phyloP scores from a whole-genome alignment of 2,113 vertebrate genomes.

The Sprattus sprattus region DNA sequence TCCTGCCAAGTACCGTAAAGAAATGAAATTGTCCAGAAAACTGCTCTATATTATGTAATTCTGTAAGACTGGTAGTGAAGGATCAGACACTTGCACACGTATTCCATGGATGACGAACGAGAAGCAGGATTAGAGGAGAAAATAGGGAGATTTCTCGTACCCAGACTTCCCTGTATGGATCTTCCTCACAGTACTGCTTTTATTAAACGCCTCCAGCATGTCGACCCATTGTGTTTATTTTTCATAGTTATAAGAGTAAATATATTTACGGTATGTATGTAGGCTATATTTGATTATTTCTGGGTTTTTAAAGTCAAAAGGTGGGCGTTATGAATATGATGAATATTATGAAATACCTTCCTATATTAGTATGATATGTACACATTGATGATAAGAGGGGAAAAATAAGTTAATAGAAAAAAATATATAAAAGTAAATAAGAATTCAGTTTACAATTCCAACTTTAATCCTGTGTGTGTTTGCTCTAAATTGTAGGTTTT shows the following conservation, averaged over 20 bases:
- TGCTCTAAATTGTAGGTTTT: too few relatives aligned
- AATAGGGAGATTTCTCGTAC: not conserved
- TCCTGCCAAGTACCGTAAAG: conserved; percentile 74
- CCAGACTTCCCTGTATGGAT: not conserved
- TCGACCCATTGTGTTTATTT: not conserved
- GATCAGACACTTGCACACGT: conserved; percentile 58
- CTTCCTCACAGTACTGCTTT: not conserved
- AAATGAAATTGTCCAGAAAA: conserved; percentile 84
- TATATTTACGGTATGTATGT: not conserved
- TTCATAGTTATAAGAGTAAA: not conserved
- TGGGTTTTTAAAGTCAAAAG: not conserved
- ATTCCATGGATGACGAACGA: conserved; percentile 55
- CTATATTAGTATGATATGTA: not conserved
- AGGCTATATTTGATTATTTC: not conserved
- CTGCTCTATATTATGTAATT: conserved; percentile 74
- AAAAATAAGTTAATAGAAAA: not conserved
- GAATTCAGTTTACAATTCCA: not conserved
- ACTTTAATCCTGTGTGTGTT: too few relatives aligned
- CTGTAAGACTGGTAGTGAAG: conserved; percentile 73
- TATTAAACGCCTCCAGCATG: not conserved
- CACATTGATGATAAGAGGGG: not conserved
- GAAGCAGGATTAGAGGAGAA: not conserved
- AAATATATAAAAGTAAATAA: not conserved
- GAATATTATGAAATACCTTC: not conserved
- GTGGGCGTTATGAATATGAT: not conserved